Conservation (phyloP, 2,888 invertebrate species). For the Perizoma affinitatum region DNA sequence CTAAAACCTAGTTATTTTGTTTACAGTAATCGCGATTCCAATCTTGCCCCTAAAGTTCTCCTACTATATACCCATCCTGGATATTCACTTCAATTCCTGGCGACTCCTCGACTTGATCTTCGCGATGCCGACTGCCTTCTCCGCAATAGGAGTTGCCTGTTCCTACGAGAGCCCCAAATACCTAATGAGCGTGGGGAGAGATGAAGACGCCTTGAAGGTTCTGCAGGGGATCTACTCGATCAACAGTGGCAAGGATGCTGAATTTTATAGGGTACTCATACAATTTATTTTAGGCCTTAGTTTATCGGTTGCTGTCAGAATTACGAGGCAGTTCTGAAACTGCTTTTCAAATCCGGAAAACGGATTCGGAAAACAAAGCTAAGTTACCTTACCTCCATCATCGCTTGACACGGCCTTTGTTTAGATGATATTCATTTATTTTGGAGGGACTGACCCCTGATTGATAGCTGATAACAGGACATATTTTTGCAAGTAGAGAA, state of each 20-base stretch:
- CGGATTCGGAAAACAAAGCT: no score
- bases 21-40: slow-evolving; percentile 86
- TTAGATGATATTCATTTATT: no score
- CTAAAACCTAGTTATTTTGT: neutral
- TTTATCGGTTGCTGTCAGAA: no score
- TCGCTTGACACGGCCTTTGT: no score
- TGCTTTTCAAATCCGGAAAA: no score
- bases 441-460: no score
- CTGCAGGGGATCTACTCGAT: slow-evolving; percentile 59
- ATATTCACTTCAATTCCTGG: slow-evolving; percentile 88
- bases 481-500: no score
- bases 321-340: no score
- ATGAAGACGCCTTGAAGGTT: slow-evolving; percentile 80
- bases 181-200: slow-evolving; percentile 82
- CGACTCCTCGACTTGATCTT: slow-evolving; percentile 86
- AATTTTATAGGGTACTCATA: slow-evolving; percentile 58
- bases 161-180: slow-evolving; percentile 92
- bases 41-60: slow-evolving; percentile 85
- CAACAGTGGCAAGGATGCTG: slow-evolving; percentile 58
- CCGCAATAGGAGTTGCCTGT: slow-evolving; percentile 79
- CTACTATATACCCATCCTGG: slow-evolving; percentile 66
- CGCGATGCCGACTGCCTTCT: slow-evolving; percentile 85
- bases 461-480: no score
- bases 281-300: neutral
- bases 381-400: no score